phyloP scores from a whole-genome alignment of 2,888 invertebrate genomes.

The Rhorus exstirpatorius region DNA sequence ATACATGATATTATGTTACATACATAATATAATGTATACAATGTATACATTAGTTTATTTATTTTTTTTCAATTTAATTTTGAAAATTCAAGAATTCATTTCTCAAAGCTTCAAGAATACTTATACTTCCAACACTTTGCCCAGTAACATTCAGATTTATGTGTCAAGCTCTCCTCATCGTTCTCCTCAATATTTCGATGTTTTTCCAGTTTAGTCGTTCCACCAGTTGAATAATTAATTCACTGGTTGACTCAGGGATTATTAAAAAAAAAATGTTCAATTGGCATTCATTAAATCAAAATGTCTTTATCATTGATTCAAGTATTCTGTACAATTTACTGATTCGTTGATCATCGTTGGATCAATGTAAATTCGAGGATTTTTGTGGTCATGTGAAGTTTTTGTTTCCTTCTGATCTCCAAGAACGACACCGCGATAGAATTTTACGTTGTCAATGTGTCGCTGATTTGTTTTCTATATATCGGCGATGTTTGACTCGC shows the following conservation, averaged over 20 bases:
- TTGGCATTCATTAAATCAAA: neutral
- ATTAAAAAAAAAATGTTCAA: neutral
- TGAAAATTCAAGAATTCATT: neutral
- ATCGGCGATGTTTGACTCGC: too few relatives aligned
- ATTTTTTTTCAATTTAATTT: neutral
- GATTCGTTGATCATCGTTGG: neutral
- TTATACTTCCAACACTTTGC: neutral
- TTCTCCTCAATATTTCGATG: neutral
- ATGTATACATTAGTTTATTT: neutral
- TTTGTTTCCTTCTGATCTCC: neutral
- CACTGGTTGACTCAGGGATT: neutral
- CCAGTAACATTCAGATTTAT: neutral
- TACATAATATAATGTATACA: neutral
- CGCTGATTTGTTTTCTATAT: too few relatives aligned
- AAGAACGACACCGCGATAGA: too few relatives aligned
- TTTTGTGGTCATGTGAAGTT: neutral
- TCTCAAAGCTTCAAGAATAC: neutral
- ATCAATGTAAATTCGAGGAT: neutral
- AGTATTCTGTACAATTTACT: neutral
- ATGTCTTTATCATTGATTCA: neutral
- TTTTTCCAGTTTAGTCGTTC: neutral
- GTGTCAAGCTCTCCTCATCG: neutral
- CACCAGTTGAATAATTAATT: neutral
- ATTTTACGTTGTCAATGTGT: too few relatives aligned
- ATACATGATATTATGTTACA: too few relatives aligned